Evolutionary conservation across 2,888 invertebrate genomes (phyloP).

Genomic region (Spialia ferax): DNA sequence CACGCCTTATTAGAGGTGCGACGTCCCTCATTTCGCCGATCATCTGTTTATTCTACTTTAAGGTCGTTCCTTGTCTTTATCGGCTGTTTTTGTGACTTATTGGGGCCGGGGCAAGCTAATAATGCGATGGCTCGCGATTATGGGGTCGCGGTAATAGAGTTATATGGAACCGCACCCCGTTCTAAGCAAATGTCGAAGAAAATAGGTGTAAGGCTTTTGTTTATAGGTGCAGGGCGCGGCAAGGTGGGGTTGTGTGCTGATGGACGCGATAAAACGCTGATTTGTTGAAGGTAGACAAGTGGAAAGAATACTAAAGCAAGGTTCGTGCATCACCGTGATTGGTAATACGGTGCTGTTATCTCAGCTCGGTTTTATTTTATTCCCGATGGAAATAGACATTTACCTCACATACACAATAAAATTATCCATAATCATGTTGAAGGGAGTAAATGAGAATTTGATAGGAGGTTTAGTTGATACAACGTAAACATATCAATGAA

Average conservation of each 20-base stretch:
- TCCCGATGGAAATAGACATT: not conserved
- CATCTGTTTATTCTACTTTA: conserved; percentile 81
- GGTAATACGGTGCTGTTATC: conserved; percentile 31
- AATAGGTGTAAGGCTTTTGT: conserved; percentile 63
- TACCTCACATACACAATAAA: not conserved
- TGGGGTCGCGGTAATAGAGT: conserved; percentile 65
- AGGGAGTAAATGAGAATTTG: not conserved
- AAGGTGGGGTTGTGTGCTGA: conserved; percentile 60
- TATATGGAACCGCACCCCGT: conserved; percentile 73
- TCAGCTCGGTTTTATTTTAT: conserved; percentile 16
- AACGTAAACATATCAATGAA: no score
- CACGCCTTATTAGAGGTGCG: conserved; percentile 76
- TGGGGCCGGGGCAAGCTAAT: conserved; percentile 61
- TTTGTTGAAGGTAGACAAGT: conserved; percentile 65
- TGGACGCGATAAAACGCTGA: conserved; percentile 59
- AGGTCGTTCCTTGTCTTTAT: conserved; percentile 78
- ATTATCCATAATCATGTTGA: not conserved
- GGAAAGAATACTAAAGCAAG: conserved; percentile 68
- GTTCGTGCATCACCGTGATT: conserved; percentile 47
- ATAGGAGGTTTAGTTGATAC: not conserved
- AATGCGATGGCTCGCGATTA: conserved; percentile 64
- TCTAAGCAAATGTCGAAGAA: conserved; percentile 72
- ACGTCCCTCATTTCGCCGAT: conserved; percentile 72
- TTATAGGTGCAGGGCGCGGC: conserved; percentile 70
- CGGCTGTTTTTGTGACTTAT: conserved; percentile 70